A percentile compares a stretch with the other conserved stretches of the same genome.
These are phyloP conservation scores for Hapalemur alaotrensis DNA, from an alignment of 2,797 vertebrate genomes.

Conservation along the genomic window DNA sequence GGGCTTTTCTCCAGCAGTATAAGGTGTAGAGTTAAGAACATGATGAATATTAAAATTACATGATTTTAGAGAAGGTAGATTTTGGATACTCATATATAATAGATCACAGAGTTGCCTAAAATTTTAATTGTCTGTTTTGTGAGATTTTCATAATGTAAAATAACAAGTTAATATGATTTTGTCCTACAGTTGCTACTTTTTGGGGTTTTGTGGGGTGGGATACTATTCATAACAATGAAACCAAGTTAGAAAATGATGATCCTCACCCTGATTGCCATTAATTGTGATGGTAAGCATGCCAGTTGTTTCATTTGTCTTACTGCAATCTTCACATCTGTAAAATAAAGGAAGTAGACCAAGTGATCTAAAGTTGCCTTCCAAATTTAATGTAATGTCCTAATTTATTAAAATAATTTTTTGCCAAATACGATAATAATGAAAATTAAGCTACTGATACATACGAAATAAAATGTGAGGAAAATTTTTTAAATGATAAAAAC, in stretches of 20 bases:
- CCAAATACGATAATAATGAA: neutral
- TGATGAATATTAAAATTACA: neutral
- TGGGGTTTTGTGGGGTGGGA: neutral
- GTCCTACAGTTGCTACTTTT: neutral
- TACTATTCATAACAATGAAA: neutral
- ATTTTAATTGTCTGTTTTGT: neutral
- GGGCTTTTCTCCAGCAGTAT: neutral
- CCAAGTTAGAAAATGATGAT: neutral
- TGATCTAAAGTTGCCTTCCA: neutral
- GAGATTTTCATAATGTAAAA: neutral
- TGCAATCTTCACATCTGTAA: neutral
- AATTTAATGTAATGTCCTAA: neutral
- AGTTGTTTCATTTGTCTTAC: neutral
- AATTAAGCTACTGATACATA: neutral
- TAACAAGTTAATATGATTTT: neutral
- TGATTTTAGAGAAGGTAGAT: neutral
- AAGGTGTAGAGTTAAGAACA: neutral
- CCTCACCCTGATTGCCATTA: neutral
- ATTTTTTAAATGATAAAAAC: neutral
- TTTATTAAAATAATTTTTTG: slow-evolving; percentile 8
- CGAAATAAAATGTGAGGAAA: slow-evolving; percentile 12
- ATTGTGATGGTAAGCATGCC: neutral
- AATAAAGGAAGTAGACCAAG: neutral
- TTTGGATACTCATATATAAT: neutral
- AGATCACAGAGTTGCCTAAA: neutral